These are phyloP conservation scores for Allygus modestus DNA, from an alignment of 2,888 invertebrate genomes.

Conservation along the genomic window DNA sequence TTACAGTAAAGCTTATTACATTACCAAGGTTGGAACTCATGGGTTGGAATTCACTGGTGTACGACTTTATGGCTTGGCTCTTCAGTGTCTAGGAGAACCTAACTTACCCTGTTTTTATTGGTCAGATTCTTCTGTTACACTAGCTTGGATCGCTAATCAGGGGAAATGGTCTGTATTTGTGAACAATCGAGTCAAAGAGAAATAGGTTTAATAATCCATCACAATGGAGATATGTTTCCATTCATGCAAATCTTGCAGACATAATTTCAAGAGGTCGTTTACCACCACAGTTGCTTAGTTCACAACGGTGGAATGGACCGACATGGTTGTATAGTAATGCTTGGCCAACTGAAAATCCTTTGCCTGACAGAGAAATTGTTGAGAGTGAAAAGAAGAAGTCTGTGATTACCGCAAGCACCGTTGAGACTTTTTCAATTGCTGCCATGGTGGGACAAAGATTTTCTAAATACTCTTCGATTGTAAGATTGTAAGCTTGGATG, in stretches of 20 bases:
- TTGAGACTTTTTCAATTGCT: not conserved
- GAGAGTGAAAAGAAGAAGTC: slow-evolving; percentile 26
- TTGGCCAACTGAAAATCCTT: slow-evolving; percentile 63
- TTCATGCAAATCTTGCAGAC: slow-evolving; percentile 71
- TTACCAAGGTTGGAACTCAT: slow-evolving; percentile 71
- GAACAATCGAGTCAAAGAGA: slow-evolving; percentile 70
- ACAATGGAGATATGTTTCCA: slow-evolving; percentile 71
- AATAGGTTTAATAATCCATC: slow-evolving; percentile 60
- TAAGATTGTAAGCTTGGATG: slow-evolving; percentile 6
- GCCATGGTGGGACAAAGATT: not conserved
- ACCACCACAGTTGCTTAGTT: slow-evolving; percentile 68
- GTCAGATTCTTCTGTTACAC: too few species aligned
- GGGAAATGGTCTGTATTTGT: slow-evolving; percentile 70
- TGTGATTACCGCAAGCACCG: too few species aligned
- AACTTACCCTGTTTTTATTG: slow-evolving; percentile 59
- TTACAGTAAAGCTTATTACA: slow-evolving; percentile 66
- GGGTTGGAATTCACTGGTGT: slow-evolving; percentile 71
- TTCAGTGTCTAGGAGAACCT: too few species aligned
- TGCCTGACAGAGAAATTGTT: not conserved
- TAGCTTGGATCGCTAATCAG: too few species aligned
- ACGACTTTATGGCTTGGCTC: not conserved
- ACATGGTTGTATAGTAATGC: slow-evolving; percentile 68
- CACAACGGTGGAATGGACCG: slow-evolving; percentile 72
- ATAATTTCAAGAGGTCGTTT: slow-evolving; percentile 71
- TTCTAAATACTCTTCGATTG: slow-evolving; percentile 15